phyloP scores from a whole-genome alignment of 2,888 invertebrate species.

The Pandemis heparana region DNA sequence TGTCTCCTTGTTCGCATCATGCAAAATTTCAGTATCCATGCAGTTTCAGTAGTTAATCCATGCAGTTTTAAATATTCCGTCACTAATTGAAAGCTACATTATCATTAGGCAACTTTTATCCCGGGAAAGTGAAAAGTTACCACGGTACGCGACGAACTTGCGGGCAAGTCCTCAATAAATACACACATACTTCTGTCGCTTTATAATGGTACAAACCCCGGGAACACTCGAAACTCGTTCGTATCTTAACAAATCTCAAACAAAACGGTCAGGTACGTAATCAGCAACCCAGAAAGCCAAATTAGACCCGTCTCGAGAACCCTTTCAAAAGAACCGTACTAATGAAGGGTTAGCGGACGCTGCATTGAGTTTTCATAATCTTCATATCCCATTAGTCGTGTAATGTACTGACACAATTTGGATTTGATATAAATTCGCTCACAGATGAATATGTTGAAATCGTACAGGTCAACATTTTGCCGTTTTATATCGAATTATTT shows the following conservation, averaged over 20 bases:
- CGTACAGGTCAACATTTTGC: no score
- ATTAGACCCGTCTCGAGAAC: conserved; percentile 81
- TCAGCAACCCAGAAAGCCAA: conserved; percentile 80
- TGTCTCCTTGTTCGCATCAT: no score
- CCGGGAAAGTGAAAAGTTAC: no score
- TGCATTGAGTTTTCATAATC: conserved; percentile 25
- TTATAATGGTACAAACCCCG: not conserved
- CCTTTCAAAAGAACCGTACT: conserved; percentile 70
- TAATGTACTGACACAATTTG: not conserved
- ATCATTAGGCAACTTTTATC: no score
- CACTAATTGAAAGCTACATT: no score
- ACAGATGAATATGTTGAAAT: not conserved
- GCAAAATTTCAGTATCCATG: no score
- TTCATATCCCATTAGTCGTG: conserved; percentile 8
- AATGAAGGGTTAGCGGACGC: conserved; percentile 74
- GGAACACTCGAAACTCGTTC: conserved; percentile 48
- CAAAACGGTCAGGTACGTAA: conserved; percentile 66
- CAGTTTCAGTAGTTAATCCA: no score
- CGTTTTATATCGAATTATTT: no score
- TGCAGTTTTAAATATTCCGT: no score
- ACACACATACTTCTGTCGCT: not conserved
- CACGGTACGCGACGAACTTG: no score
- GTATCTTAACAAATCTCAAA: conserved; percentile 69
- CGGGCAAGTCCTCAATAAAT: not conserved
- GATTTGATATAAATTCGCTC: not conserved